A percentile compares a stretch with the other conserved stretches of the same genome.
These are phyloP conservation scores for Diachasmimorpha longicaudata DNA, from an alignment of 1,140 invertebrate genomes.

Conservation along the genomic window DNA sequence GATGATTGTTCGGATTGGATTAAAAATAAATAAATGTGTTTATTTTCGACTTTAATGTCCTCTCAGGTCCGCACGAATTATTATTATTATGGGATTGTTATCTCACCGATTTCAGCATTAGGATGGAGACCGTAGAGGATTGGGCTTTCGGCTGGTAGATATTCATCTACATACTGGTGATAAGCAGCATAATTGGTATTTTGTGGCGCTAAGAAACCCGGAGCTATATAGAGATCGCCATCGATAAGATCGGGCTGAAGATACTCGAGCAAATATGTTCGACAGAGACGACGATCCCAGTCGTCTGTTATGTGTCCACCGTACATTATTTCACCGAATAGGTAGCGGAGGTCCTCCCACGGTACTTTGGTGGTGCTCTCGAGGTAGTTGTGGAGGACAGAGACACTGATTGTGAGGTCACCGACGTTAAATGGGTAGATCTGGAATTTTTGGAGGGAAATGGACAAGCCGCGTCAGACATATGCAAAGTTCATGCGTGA, in stretches of 20 bases:
- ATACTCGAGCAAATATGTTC: conserved; percentile 88
- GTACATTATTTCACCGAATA: conserved; percentile 97
- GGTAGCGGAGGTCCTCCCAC: conserved; percentile 91
- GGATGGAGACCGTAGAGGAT: conserved; percentile 91
- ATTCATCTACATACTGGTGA: conserved; percentile 89
- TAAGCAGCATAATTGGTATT: conserved; percentile 88
- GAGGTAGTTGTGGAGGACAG: conserved; percentile 91
- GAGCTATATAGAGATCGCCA: conserved; percentile 82
- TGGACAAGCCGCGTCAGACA: no score
- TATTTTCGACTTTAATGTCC: no score
- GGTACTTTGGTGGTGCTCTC: conserved; percentile 87
- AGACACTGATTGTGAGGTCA: conserved; percentile 91
- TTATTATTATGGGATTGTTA: not conserved
- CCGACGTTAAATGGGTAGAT: conserved; percentile 79
- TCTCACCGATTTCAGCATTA: conserved; percentile 89
- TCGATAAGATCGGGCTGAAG: conserved; percentile 86
- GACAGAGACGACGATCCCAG: conserved; percentile 89
- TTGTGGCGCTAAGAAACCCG: conserved; percentile 82
- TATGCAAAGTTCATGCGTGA: no score
- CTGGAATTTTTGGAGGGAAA: conserved; percentile 28
- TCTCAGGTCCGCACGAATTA: no score
- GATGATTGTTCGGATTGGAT: no score
- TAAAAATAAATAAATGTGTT: no score
- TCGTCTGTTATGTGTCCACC: conserved; percentile 96
- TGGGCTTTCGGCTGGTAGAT: conserved; percentile 86